phyloP scores from a whole-genome alignment of 2,797 vertebrate genomes.

The Kryptopterus vitreolus region DNA sequence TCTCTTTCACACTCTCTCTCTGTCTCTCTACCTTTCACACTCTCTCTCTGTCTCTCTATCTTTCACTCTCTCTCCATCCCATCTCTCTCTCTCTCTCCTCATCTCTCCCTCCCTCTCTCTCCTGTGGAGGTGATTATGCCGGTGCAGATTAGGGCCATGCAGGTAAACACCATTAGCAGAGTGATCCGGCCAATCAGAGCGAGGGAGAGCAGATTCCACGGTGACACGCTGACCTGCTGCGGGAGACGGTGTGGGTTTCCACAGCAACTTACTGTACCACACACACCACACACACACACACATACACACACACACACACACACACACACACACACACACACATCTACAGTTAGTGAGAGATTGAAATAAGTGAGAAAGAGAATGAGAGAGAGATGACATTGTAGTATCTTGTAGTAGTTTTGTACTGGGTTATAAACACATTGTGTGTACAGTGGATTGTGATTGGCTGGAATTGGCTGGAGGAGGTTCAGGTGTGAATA shows the following conservation, averaged over 20 bases:
- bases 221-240: conserved; percentile 76
- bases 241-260: conserved; percentile 73
- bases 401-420: too few species aligned
- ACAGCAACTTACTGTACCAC: conserved; percentile 78
- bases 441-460: too few species aligned
- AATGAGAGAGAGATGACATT: too few species aligned
- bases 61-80: conserved; percentile 22
- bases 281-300: conserved; percentile 54
- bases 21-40: conserved; percentile 11
- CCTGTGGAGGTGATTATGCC: conserved; percentile 66
- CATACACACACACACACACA: conserved; percentile 58
- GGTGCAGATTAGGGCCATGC: conserved; percentile 74
- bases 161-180: conserved; percentile 77
- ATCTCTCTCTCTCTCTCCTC: conserved; percentile 8
- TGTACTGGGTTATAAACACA: too few species aligned
- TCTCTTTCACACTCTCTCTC: conserved; percentile 1
- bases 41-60: background rate
- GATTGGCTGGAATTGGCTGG: too few species aligned
- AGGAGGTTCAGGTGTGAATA: too few species aligned
- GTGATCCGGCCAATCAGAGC: conserved; percentile 70
- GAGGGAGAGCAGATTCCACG: conserved; percentile 63
- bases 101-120: conserved; percentile 25
- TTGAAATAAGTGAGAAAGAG: too few species aligned
- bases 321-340: conserved; percentile 18
- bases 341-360: too few species aligned